A percentile compares a stretch with the other conserved stretches of the same genome.
phyloP scores from a whole-genome alignment of 2,888 invertebrate genomes.

The Galeruca laticollis region DNA sequence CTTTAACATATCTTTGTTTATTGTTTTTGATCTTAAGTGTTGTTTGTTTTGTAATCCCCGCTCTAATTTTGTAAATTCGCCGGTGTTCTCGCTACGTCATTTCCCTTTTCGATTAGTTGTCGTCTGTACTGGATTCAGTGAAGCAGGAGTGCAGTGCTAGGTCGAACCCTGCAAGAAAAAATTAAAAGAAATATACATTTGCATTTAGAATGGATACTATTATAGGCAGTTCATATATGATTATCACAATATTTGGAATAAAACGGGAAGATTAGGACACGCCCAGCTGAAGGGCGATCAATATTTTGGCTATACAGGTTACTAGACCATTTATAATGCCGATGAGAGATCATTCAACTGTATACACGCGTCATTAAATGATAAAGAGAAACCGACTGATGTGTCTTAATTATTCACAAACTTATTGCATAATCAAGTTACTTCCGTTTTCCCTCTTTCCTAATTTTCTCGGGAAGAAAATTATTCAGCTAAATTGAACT shows the following conservation, averaged over 20 bases:
- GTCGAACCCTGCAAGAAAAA: not conserved
- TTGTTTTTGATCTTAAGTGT: constrained; percentile 1
- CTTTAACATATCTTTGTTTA: not conserved
- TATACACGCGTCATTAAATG: constrained; percentile 28
- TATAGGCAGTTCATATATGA: constrained; percentile 9
- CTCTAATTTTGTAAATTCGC: constrained; percentile 5
- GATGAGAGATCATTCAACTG: constrained; percentile 37
- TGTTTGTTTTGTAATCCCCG: constrained; percentile 14
- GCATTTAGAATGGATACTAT: not conserved
- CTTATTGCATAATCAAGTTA: constrained; percentile 10
- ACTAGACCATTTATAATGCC: constrained; percentile 52
- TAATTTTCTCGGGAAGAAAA: constrained; percentile 2
- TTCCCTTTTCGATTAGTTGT: constrained; percentile 10
- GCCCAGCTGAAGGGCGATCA: constrained; percentile 58
- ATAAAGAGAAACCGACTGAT: constrained; percentile 24
- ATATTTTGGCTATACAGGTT: constrained; percentile 61
- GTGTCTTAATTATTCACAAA: constrained; percentile 24
- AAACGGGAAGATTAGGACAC: constrained; percentile 57
- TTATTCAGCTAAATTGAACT: constrained; percentile 16
- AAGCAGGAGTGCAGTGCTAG: not conserved
- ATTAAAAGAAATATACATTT: constrained; percentile 4
- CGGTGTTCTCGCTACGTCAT: constrained; percentile 14
- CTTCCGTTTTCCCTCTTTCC: constrained; percentile 3
- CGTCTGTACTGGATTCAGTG: constrained; percentile 1
- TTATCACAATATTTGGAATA: constrained; percentile 46